Evolutionary conservation across 2,113 vertebrate genomes (phyloP).

Genomic region (Grantiella picta): DNA sequence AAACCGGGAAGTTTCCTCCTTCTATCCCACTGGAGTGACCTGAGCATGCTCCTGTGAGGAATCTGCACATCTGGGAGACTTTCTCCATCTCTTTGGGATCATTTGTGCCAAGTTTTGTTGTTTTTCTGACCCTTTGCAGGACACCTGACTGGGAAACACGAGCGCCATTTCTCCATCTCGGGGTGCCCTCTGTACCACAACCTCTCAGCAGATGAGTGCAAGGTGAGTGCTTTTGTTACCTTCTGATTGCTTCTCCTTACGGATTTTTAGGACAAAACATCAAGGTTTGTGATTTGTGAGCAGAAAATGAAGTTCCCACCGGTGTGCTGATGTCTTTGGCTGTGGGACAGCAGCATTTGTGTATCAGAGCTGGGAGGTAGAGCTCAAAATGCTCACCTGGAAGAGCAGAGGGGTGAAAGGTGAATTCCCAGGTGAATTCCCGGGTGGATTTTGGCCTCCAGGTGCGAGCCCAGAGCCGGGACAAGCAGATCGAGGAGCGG

Average conservation of each 20-base stretch:
- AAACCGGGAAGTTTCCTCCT: not conserved
- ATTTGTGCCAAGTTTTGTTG: accelerated
- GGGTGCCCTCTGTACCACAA: conserved; percentile 97
- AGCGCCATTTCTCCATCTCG: conserved; percentile 96
- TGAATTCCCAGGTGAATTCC: too few species aligned
- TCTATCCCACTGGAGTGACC: not conserved
- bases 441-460: conserved; percentile 69
- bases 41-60: not conserved
- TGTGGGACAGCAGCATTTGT: not conserved
- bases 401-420: accelerated
- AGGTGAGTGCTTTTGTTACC: conserved; percentile 66
- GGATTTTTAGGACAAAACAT: not conserved
- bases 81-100: not conserved
- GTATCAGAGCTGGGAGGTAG: not conserved
- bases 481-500: conserved; percentile 95
- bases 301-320: accelerated
- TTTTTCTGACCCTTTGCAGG: conserved; percentile 69
- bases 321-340: not conserved
- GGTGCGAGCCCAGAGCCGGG: conserved; percentile 94
- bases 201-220: conserved; percentile 97
- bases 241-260: not conserved
- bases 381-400: not conserved
- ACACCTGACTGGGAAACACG: conserved; percentile 96
- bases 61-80: not conserved
- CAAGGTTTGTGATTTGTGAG: accelerated